Evolutionary conservation across 2,113 vertebrate genomes (phyloP).

Genomic region (Notothenia coriiceps): DNA sequence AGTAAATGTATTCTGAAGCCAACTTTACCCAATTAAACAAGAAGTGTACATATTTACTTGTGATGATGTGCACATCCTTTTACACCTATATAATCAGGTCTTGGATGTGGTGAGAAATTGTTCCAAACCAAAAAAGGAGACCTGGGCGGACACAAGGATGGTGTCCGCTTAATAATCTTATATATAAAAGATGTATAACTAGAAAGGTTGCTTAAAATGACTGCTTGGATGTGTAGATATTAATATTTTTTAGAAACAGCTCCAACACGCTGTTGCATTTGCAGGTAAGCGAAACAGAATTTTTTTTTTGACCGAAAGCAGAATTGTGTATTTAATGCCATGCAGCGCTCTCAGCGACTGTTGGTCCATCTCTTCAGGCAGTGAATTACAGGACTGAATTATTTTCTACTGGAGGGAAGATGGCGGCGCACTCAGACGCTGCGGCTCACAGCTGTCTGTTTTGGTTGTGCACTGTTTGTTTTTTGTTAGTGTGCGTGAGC

Average conservation of each 20-base stretch:
- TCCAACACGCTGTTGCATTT: background rate
- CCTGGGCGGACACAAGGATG: background rate
- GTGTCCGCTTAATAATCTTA: background rate
- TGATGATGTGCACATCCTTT: background rate
- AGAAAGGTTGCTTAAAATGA: background rate
- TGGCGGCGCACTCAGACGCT: no score
- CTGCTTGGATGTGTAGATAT: background rate
- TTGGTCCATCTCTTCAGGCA: background rate
- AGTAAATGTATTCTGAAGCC: background rate
- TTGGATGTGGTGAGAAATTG: background rate
- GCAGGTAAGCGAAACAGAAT: background rate
- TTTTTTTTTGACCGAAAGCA: conserved; percentile 21
- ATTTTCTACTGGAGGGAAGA: no score
- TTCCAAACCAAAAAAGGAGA: background rate
- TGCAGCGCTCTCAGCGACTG: conserved; percentile 4
- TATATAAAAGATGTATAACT: background rate
- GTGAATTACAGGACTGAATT: no score
- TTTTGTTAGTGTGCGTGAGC: no score
- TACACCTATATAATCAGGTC: background rate
- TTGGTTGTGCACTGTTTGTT: no score
- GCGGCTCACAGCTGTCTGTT: no score
- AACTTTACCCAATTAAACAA: conserved; percentile 2
- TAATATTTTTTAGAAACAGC: background rate
- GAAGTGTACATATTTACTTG: background rate
- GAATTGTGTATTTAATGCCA: conserved; percentile 26